Percentiles rank a stretch among this genome's conserved stretches.
Conservation (phyloP, 2,888 invertebrate genomes). For the Meandrusa payeni region DNA sequence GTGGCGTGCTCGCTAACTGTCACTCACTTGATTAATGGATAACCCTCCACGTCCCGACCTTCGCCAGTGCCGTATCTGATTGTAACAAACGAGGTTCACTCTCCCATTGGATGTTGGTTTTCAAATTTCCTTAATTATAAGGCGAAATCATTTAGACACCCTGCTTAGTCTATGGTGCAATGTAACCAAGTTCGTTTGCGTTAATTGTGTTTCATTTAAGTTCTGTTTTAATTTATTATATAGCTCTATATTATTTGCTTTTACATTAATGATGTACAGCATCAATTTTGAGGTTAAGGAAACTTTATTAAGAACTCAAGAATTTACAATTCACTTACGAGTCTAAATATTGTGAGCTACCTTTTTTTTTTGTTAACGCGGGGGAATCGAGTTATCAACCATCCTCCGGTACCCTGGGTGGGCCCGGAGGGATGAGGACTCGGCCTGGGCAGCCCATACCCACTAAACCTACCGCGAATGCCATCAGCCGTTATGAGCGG, state of each 20-base stretch:
- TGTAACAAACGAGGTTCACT: slow-evolving; percentile 38
- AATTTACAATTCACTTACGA: too few species aligned
- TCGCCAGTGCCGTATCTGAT: slow-evolving; percentile 37
- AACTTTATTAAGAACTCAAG: too few species aligned
- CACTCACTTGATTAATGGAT: slow-evolving; percentile 66
- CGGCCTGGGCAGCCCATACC: too few species aligned
- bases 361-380: too few species aligned
- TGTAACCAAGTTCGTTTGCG: slow-evolving; percentile 27
- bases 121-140: slow-evolving; percentile 76
- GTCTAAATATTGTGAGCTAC: too few species aligned
- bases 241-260: neutral
- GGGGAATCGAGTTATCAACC: too few species aligned
- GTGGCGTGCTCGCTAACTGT: slow-evolving; percentile 58
- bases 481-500: too few species aligned
- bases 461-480: too few species aligned
- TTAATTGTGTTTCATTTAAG: slow-evolving; percentile 20
- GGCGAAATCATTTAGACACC: slow-evolving; percentile 56
- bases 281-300: too few species aligned
- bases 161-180: slow-evolving; percentile 29
- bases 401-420: too few species aligned
- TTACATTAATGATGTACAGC: too few species aligned
- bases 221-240: slow-evolving; percentile 10
- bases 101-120: slow-evolving; percentile 51
- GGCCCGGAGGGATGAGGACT: too few species aligned
- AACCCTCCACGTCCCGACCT: slow-evolving; percentile 36